phyloP scores from a whole-genome alignment of 2,113 vertebrate genomes.

The Forbesichthys papilliferus region DNA sequence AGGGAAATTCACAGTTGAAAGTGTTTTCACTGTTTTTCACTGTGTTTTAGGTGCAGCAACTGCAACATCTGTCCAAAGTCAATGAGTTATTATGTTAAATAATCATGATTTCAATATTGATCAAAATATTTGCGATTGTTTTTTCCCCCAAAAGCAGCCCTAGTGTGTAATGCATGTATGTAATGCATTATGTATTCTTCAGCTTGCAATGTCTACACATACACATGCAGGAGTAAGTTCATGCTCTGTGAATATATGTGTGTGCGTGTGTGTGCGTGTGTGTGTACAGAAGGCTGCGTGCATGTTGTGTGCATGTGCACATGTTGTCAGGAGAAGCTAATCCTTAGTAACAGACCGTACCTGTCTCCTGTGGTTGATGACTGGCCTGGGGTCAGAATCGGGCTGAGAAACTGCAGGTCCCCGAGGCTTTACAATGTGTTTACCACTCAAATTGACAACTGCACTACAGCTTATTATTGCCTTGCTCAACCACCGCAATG shows the following conservation, averaged over 20 bases:
- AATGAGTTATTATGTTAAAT: no score
- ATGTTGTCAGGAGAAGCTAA: conserved; percentile 39
- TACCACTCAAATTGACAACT: conserved; percentile 69
- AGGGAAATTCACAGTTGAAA: no score
- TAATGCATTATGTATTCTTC: no score
- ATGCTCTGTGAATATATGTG: background rate
- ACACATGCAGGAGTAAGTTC: background rate
- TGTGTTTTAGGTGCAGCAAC: no score
- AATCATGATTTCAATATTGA: no score
- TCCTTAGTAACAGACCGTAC: conserved; percentile 41
- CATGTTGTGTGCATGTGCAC: background rate
- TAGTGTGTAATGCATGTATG: background rate
- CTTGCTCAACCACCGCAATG: conserved; percentile 59
- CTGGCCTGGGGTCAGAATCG: conserved; percentile 58
- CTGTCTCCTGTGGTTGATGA: conserved; percentile 65
- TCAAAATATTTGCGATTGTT: no score
- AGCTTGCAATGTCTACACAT: no score
- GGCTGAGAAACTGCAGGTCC: conserved; percentile 57
- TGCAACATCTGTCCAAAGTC: no score
- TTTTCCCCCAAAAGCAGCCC: no score
- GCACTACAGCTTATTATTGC: conserved; percentile 67
- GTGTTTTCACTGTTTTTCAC: no score
- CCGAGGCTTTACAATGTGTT: conserved; percentile 72
- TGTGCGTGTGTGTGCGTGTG: background rate
- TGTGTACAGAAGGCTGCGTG: background rate